phyloP scores from a whole-genome alignment of 2,113 vertebrate species.

The Psammodynastes pulverulentus region DNA sequence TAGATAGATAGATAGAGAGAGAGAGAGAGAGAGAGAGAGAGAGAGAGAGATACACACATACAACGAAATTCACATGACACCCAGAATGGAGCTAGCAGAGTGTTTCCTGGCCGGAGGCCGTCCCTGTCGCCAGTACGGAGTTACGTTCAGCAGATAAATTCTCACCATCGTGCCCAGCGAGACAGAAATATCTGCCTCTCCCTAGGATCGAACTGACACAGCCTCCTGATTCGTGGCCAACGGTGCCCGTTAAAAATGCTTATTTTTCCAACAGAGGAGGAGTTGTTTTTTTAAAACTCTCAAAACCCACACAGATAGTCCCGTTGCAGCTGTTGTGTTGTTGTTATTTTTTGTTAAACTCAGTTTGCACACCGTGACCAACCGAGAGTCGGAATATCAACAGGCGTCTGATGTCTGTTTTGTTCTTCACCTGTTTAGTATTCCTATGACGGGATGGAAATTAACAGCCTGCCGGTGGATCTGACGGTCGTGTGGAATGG shows the following conservation, averaged over 20 bases:
- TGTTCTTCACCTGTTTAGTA: constrained; percentile 74
- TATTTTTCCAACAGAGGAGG: not conserved
- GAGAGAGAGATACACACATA: not conserved
- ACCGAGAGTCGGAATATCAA: not conserved
- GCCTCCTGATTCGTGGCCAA: too few species aligned
- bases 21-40: too few species aligned
- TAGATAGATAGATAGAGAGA: too few species aligned
- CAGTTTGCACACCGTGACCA: not conserved
- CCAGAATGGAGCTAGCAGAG: too few species aligned
- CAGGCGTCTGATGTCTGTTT: not conserved
- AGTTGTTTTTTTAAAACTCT: not conserved
- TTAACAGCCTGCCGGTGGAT: constrained; percentile 94
- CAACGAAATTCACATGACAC: too few species aligned
- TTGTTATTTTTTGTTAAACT: not conserved
- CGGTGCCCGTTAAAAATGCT: not conserved
- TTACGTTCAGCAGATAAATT: too few species aligned
- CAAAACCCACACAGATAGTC: not conserved
- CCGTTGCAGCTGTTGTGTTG: too few species aligned
- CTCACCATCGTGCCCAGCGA: too few species aligned
- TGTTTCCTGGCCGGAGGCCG: too few species aligned
- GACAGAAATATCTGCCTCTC: too few species aligned
- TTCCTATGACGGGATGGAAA: constrained; percentile 94
- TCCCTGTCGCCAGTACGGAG: too few species aligned
- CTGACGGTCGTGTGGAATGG: constrained; percentile 98
- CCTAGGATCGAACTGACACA: too few species aligned